Percentiles rank a stretch among this genome's conserved stretches.
These are phyloP conservation scores for Mallotus villosus DNA, from an alignment of 2,797 vertebrate genomes.

Conservation along the genomic window DNA sequence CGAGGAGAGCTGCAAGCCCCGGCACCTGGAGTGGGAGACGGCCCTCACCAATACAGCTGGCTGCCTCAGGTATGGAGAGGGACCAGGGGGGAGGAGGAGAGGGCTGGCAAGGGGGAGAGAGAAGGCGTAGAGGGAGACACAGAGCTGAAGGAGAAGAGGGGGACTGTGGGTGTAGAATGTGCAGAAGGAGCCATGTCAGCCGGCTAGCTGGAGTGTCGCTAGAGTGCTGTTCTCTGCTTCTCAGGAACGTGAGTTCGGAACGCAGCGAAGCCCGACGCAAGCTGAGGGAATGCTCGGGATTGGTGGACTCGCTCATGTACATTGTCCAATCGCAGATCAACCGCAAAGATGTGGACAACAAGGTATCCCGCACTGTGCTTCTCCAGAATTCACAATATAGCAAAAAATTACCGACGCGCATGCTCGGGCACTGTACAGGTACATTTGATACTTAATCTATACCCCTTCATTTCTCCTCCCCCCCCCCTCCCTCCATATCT, in stretches of 20 bases:
- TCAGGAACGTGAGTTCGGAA: slow-evolving; percentile 96
- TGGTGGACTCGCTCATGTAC: slow-evolving; percentile 95
- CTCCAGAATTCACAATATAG: too few relatives aligned
- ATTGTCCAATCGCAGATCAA: slow-evolving; percentile 92
- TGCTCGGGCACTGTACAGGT: background rate
- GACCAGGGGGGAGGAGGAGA: background rate
- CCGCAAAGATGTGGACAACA: slow-evolving; percentile 92
- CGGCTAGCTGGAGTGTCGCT: background rate
- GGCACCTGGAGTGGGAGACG: slow-evolving; percentile 93
- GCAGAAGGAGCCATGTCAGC: background rate
- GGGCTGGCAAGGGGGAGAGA: background rate
- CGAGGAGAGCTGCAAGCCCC: slow-evolving; percentile 90
- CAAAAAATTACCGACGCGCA: background rate
- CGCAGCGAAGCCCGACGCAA: slow-evolving; percentile 93
- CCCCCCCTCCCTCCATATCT: background rate
- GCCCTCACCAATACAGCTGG: slow-evolving; percentile 97
- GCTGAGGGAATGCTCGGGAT: slow-evolving; percentile 89
- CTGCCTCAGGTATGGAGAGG: slow-evolving; percentile 86
- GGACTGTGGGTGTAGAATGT: background rate
- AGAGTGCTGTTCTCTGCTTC: background rate
- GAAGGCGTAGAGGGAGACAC: background rate
- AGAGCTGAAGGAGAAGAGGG: background rate
- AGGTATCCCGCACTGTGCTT: slow-evolving; percentile 69
- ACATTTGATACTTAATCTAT: background rate
- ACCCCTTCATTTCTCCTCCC: background rate